Conservation (phyloP, 2,888 invertebrate genomes). For the Quadroppia sp. region DNA sequence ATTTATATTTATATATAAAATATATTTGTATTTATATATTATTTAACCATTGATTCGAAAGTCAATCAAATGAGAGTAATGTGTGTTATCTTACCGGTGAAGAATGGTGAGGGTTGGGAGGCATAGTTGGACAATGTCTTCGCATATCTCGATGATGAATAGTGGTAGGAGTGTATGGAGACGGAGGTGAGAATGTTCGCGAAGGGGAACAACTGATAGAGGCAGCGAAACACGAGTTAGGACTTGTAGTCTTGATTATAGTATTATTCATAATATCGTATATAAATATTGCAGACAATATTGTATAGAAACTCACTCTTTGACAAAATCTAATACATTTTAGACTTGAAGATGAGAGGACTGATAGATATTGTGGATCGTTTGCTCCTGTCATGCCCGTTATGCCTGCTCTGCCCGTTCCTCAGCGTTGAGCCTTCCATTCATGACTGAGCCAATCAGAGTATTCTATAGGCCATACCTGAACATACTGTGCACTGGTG, state of each 20-base stretch:
- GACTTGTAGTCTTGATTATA: constrained; percentile 7
- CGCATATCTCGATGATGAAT: constrained; percentile 40
- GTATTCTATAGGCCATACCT: constrained; percentile 16
- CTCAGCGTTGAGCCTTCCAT: neutral
- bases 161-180: constrained; percentile 40
- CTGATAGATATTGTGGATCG: constrained; percentile 18
- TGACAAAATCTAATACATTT: constrained; percentile 26
- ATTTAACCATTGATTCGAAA: too few relatives aligned
- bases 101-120: constrained; percentile 21
- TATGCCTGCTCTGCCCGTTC: neutral
- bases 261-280: constrained; percentile 26
- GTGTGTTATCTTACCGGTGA: constrained; percentile 11
- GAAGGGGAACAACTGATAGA: constrained; percentile 28
- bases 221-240: constrained; percentile 26
- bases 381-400: constrained; percentile 20
- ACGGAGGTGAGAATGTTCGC: constrained; percentile 40
- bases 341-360: constrained; percentile 18
- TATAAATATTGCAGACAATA: constrained; percentile 12
- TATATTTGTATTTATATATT: too few relatives aligned
- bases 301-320: neutral
- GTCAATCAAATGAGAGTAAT: too few relatives aligned
- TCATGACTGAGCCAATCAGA: constrained; percentile 29
- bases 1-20: too few relatives aligned
- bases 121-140: constrained; percentile 36
- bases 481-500: neutral